These are phyloP conservation scores for Acanthosepion esculentum DNA, from an alignment of 2,888 invertebrate species.

Conservation along the genomic window DNA sequence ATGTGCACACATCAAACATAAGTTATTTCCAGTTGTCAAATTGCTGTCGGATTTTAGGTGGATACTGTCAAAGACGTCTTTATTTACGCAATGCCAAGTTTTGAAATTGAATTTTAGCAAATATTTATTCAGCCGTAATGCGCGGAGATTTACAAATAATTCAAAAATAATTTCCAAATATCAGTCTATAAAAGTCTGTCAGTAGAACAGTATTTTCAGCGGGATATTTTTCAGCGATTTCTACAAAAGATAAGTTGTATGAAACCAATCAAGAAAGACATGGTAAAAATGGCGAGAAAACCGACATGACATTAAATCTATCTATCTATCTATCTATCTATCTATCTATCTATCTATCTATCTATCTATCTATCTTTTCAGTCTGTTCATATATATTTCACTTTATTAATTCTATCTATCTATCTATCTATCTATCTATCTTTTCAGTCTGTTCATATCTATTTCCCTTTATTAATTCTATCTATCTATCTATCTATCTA, in stretches of 20 bases:
- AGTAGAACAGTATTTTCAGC: background rate
- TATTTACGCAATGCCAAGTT: background rate
- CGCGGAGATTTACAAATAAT: background rate
- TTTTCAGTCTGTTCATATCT: too few species aligned
- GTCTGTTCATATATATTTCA: too few species aligned
- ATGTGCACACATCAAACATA: background rate
- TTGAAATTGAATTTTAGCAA: background rate
- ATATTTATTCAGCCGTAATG: background rate
- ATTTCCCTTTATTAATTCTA: too few species aligned
- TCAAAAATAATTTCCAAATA: background rate
- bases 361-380: too few species aligned
- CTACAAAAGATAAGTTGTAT: background rate
- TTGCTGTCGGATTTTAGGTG: background rate
- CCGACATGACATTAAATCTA: too few species aligned
- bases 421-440: too few species aligned
- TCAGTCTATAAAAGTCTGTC: background rate
- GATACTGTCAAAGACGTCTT: background rate
- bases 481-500: too few species aligned
- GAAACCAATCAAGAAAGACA: background rate
- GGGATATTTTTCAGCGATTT: background rate
- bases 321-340: too few species aligned
- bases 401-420: too few species aligned
- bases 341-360: too few species aligned
- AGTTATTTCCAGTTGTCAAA: slow-evolving; percentile 33
- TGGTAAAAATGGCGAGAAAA: background rate